These are phyloP conservation scores for Agapornis canus DNA, from an alignment of 2,797 vertebrate species.

Conservation along the genomic window DNA sequence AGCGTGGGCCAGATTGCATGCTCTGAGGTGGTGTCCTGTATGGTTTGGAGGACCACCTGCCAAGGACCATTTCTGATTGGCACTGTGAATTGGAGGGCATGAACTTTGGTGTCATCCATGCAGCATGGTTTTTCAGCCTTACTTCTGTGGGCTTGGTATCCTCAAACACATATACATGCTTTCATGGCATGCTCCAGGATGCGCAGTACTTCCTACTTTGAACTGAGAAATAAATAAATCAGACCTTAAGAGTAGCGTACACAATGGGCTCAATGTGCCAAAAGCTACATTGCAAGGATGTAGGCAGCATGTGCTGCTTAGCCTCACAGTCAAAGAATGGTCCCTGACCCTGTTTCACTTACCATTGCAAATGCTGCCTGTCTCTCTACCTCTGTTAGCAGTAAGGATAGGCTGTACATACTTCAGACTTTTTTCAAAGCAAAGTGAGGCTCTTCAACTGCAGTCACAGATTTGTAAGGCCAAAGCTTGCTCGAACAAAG, in stretches of 20 bases:
- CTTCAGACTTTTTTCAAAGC: neutral
- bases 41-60: neutral
- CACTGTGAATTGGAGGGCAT: accelerated
- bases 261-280: neutral
- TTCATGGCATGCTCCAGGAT: neutral
- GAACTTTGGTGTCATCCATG: neutral
- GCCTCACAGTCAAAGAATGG: neutral
- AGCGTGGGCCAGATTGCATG: neutral
- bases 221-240: neutral
- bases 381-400: neutral
- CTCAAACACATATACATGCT: neutral
- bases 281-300: accelerated
- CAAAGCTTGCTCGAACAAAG: neutral
- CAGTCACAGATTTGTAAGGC: neutral
- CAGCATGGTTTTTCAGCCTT: neutral
- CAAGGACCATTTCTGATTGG: neutral
- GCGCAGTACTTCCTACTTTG: neutral
- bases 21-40: neutral
- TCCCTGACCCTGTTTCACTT: neutral
- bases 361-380: neutral
- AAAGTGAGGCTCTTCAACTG: neutral
- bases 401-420: neutral
- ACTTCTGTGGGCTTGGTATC: neutral
- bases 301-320: neutral
- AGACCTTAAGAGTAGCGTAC: neutral